Evolutionary conservation across 2,797 vertebrate genomes (phyloP).

Genomic region (Nannoperca australis): DNA sequence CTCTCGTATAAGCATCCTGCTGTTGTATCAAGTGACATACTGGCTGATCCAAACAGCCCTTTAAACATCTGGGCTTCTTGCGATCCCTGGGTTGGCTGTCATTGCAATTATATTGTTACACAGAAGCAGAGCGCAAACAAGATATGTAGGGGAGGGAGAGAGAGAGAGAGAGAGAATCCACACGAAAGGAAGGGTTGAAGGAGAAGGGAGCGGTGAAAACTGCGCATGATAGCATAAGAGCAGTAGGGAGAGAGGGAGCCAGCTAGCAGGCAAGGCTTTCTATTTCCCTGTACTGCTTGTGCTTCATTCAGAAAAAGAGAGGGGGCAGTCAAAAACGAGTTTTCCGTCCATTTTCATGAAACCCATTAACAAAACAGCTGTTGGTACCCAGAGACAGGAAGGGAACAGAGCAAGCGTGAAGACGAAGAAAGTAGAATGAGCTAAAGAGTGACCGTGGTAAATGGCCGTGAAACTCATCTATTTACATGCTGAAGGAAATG

Average conservation of each 20-base stretch:
- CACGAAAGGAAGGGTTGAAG: slow-evolving; percentile 69
- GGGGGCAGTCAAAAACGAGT: slow-evolving; percentile 69
- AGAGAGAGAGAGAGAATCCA: slow-evolving; percentile 58
- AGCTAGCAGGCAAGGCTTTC: slow-evolving; percentile 64
- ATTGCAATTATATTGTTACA: slow-evolving; percentile 85
- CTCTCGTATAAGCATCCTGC: slow-evolving; percentile 66
- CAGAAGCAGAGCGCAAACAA: slow-evolving; percentile 62
- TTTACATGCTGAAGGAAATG: slow-evolving; percentile 59
- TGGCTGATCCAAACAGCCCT: slow-evolving; percentile 71
- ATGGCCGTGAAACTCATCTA: slow-evolving; percentile 40
- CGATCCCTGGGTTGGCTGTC: slow-evolving; percentile 81
- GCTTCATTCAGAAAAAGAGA: slow-evolving; percentile 87
- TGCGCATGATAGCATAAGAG: slow-evolving; percentile 77
- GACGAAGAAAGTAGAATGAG: slow-evolving; percentile 62
- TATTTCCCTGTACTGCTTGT: slow-evolving; percentile 63
- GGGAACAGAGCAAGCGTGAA: slow-evolving; percentile 49
- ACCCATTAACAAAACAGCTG: slow-evolving; percentile 44
- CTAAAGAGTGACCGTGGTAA: slow-evolving; percentile 48
- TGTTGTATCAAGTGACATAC: slow-evolving; percentile 81
- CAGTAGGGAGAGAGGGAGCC: slow-evolving; percentile 62
- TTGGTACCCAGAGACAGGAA: slow-evolving; percentile 29
- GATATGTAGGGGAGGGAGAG: slow-evolving; percentile 52
- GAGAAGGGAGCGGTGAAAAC: slow-evolving; percentile 74
- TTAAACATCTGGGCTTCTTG: slow-evolving; percentile 86
- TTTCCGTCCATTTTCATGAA: slow-evolving; percentile 64